phyloP scores from a whole-genome alignment of 2,888 invertebrate species.

The Leptinotarsa juncta region DNA sequence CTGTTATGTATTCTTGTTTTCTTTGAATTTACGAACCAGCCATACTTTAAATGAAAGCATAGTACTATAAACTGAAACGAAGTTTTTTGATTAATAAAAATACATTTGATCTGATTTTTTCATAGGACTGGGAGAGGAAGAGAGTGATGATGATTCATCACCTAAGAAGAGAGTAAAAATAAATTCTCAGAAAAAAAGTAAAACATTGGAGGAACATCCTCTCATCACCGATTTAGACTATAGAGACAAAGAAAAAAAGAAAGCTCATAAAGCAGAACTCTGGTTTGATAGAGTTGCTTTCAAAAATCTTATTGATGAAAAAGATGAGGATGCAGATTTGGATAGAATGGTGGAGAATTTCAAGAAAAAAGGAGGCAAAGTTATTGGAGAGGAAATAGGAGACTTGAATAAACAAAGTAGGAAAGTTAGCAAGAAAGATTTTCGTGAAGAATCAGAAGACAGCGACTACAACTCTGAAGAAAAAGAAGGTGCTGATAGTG shows the following conservation, averaged over 20 bases:
- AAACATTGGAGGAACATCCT: constrained; percentile 69
- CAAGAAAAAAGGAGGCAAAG: constrained; percentile 75
- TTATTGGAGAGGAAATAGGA: constrained; percentile 64
- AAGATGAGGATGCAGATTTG: constrained; percentile 88
- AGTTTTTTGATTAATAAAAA: neutral
- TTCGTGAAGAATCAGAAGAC: constrained; percentile 46
- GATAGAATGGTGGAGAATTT: constrained; percentile 81
- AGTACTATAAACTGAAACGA: neutral
- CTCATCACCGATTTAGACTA: constrained; percentile 84
- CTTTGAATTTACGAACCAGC: no score
- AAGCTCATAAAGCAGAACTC: constrained; percentile 82
- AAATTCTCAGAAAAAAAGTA: constrained; percentile 50
- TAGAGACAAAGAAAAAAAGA: constrained; percentile 78
- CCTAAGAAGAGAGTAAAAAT: constrained; percentile 62
- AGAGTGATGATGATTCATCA: constrained; percentile 49
- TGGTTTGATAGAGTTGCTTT: constrained; percentile 91
- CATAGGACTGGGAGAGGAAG: constrained; percentile 76
- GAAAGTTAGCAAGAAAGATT: constrained; percentile 40
- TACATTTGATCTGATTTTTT: constrained; percentile 17
- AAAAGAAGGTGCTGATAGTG: constrained; percentile 52
- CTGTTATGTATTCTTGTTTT: no score
- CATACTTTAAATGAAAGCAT: no score
- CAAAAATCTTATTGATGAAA: constrained; percentile 82
- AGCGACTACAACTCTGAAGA: constrained; percentile 61
- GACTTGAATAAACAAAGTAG: constrained; percentile 48